These are phyloP conservation scores for Rallus crepitans DNA, from an alignment of 2,797 vertebrate species.

Conservation along the genomic window DNA sequence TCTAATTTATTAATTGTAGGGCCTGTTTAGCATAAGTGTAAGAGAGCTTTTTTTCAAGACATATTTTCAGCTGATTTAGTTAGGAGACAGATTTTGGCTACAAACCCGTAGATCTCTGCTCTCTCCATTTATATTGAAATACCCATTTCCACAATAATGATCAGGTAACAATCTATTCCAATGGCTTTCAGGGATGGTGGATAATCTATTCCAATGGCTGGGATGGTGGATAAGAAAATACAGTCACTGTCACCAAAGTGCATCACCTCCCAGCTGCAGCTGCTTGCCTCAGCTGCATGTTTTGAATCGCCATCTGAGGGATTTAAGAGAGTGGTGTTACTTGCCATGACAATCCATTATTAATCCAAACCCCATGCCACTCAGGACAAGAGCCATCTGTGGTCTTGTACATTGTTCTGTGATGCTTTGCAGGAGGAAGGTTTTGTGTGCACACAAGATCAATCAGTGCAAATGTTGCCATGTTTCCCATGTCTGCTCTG, in stretches of 20 bases:
- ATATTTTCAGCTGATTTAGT: background rate
- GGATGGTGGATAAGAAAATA: background rate
- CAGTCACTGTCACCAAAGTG: background rate
- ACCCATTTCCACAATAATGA: background rate
- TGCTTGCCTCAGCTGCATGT: background rate
- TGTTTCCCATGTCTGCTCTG: background rate
- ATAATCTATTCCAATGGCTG: background rate
- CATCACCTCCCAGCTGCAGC: background rate
- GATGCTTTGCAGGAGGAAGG: background rate
- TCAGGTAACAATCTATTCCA: background rate
- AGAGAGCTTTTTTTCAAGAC: background rate
- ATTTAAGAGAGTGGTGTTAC: background rate
- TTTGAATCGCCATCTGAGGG: background rate
- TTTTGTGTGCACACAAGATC: background rate
- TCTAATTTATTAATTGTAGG: conserved; percentile 7
- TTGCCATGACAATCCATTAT: background rate
- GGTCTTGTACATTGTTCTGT: background rate
- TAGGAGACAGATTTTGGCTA: background rate
- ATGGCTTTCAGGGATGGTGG: too few species aligned
- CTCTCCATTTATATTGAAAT: background rate
- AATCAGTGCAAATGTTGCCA: background rate
- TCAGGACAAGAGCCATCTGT: background rate
- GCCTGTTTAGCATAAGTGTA: background rate
- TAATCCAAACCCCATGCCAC: background rate
- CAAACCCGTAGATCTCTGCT: background rate